Evolutionary conservation across 2,113 vertebrate species (phyloP).

Genomic region (Haemorhous mexicanus): DNA sequence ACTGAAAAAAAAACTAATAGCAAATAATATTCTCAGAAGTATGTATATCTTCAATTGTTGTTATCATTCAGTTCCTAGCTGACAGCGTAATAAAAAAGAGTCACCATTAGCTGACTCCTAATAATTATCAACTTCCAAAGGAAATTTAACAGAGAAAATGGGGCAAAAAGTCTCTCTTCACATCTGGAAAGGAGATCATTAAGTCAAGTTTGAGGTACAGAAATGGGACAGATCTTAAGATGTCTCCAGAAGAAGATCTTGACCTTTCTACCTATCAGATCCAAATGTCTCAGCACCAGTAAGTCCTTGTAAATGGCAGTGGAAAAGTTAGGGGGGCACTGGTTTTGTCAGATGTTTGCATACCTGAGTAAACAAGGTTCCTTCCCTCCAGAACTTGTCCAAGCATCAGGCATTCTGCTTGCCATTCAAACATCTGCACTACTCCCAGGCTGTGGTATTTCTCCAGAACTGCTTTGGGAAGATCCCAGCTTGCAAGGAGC

Average conservation of each 20-base stretch:
- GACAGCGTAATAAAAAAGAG: neutral
- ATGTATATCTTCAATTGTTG: neutral
- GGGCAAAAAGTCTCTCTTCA: neutral
- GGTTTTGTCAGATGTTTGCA: neutral
- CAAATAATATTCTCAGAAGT: neutral
- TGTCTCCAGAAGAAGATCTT: neutral
- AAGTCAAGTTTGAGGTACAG: neutral
- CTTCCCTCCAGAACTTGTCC: conserved; percentile 88
- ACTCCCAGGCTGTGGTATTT: conserved; percentile 87
- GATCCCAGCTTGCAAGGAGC: conserved; percentile 90
- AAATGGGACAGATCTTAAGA: neutral
- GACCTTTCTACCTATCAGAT: neutral
- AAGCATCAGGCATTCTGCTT: conserved; percentile 91
- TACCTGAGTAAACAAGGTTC: conserved; percentile 96
- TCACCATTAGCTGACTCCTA: neutral
- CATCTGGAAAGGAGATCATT: neutral
- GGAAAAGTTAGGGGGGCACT: neutral
- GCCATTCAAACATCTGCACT: conserved; percentile 94
- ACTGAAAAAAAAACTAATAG: neutral
- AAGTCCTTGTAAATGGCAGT: neutral
- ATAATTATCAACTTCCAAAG: neutral
- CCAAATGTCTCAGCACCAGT: neutral
- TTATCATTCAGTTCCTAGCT: neutral
- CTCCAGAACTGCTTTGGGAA: conserved; percentile 85
- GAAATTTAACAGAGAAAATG: neutral